phyloP scores from a whole-genome alignment of 2,113 vertebrate species.

The Candoia aspera region DNA sequence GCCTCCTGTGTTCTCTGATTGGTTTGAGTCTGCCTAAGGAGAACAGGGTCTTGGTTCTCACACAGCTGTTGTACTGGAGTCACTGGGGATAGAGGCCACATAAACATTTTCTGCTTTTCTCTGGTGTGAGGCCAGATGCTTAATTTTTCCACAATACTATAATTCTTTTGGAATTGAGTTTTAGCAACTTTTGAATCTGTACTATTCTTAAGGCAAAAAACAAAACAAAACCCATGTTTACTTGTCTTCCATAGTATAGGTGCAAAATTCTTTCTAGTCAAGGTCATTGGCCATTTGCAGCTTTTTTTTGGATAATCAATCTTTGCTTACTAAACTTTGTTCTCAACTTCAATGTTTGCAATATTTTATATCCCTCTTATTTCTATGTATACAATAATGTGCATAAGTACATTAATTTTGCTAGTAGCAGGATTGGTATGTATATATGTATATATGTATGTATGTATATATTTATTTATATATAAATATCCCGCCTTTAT shows the following conservation, averaged over 20 bases:
- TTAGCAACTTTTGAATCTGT: background rate
- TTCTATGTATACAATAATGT: background rate
- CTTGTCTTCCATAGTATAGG: background rate
- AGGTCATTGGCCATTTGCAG: background rate
- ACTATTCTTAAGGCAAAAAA: background rate
- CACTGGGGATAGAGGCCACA: background rate
- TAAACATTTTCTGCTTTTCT: background rate
- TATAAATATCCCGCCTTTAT: too few species aligned
- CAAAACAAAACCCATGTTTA: background rate
- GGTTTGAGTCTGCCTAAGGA: background rate
- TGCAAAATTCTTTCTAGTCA: background rate
- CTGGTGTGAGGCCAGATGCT: background rate
- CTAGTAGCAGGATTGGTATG: background rate
- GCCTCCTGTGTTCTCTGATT: background rate
- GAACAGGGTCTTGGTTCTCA: background rate
- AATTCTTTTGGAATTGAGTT: background rate
- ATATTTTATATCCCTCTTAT: background rate
- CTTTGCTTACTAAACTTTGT: background rate
- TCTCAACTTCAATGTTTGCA: background rate
- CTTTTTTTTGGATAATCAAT: background rate
- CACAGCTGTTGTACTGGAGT: background rate
- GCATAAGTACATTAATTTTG: background rate
- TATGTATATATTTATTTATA: too few species aligned
- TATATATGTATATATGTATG: background rate
- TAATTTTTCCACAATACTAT: background rate